Conservation (phyloP, 2,113 vertebrate species). For the Peromyscus californicus region DNA sequence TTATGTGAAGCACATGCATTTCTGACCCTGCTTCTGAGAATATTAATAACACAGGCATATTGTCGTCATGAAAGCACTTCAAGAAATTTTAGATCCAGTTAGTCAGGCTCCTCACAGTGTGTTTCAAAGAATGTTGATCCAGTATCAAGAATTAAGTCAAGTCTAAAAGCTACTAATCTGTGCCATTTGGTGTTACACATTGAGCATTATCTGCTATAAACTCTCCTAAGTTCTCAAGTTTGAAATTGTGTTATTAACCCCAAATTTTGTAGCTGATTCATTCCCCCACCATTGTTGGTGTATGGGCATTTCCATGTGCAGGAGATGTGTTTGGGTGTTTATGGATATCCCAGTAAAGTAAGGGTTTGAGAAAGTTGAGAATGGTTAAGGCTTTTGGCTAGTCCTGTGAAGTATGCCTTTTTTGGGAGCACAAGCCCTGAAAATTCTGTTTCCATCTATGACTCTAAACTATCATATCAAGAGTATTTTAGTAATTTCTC, state of each 20-base stretch:
- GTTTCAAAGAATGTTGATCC: neutral
- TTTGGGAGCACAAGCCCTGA: neutral
- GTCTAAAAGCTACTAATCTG: neutral
- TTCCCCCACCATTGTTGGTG: accelerated
- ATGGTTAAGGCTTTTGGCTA: neutral
- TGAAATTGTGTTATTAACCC: neutral
- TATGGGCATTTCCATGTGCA: neutral
- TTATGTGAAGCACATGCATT: neutral
- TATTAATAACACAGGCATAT: neutral
- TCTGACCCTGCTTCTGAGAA: neutral
- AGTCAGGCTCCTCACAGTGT: neutral
- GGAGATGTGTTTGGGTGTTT: neutral
- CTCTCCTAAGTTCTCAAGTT: neutral
- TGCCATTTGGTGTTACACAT: neutral
- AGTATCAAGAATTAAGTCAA: neutral
- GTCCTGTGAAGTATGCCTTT: neutral
- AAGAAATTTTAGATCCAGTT: neutral
- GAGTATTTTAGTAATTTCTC: neutral
- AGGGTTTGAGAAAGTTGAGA: neutral
- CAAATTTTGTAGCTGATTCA: neutral
- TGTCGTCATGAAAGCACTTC: neutral
- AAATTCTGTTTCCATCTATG: neutral
- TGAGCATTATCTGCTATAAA: neutral
- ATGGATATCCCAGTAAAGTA: neutral
- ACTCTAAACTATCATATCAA: neutral